Base-by-base conservation (phyloP, 2,888 invertebrate species). In the Eustalomyia histrio region DNA sequence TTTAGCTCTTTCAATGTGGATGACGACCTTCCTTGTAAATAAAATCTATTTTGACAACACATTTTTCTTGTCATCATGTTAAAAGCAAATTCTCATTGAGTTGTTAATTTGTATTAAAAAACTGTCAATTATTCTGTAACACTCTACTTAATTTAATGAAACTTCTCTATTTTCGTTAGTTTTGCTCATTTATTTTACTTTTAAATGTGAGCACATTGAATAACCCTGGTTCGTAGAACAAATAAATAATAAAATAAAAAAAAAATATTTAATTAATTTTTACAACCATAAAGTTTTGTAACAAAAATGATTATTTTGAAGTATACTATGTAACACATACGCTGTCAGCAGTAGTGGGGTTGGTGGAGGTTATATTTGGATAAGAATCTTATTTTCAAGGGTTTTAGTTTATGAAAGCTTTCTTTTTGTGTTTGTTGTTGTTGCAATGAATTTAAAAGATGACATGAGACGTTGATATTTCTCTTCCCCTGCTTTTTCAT, bases 61-160 rank as follows among this genome's bases (percentile, higher is more conserved):
- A 21, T 21, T 2, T 43, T 63, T 47, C 52, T 60, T 47, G 68
- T 47, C 52, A 53, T 47, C 52, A 53, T 75, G 33, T 47, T 58
- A 3, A 68, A 12, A 47, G 24, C 57, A 58, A 17, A 16, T 9
- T 24, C n/a, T 16, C 18, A 52, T 17, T 33, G 18, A 64, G 10
- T 57, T 71, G 58, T 52, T 33, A 24, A 16, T 52, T 58, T 17
- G 17, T 14, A 17, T 76, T 52, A 64, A 65, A 33, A 58, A 52
- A 39, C 71, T 71, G 76, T 60, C 71, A 58, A 71, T 76, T 60
- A 58, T 39, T 76, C 43, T 18, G 58, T 71, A 47, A 21, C 21
- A 63, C 60, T 14, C 33, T 68, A 17, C 29, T 69, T 76, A 57
- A 69, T 35, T 57, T 58, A 69, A 76, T 76, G 50, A 76, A 76